phyloP scores from a whole-genome alignment of 92 coral and sea anemone species.

The Palythoa grandiflora region DNA sequence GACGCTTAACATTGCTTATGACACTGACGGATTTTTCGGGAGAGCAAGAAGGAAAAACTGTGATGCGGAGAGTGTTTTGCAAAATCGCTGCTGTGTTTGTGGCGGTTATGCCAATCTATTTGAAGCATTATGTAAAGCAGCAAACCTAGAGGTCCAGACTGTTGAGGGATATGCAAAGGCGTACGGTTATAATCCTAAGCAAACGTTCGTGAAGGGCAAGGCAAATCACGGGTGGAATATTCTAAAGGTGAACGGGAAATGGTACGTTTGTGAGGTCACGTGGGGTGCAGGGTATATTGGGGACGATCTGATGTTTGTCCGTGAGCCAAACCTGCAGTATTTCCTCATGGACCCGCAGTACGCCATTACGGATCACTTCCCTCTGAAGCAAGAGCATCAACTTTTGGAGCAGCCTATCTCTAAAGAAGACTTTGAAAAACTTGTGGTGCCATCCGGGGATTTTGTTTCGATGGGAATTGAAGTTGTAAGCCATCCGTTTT shows the following conservation, averaged over 20 bases:
- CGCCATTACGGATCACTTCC: slow-evolving; percentile 79
- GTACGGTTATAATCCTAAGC: slow-evolving; percentile 77
- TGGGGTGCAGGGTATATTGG: slow-evolving; percentile 84
- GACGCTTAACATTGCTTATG: slow-evolving; percentile 74
- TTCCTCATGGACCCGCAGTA: slow-evolving; percentile 76
- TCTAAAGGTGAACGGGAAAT: slow-evolving; percentile 68
- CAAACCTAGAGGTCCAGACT: slow-evolving; percentile 69
- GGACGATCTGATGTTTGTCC: slow-evolving; percentile 83
- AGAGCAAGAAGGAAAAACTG: slow-evolving; percentile 53
- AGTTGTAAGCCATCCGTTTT: slow-evolving; percentile 78
- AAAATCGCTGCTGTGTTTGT: slow-evolving; percentile 65
- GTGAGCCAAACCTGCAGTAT: slow-evolving; percentile 70
- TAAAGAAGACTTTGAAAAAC: slow-evolving; percentile 79
- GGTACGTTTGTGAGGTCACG: slow-evolving; percentile 83
- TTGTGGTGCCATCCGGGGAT: slow-evolving; percentile 75
- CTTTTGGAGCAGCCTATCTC: slow-evolving; percentile 69
- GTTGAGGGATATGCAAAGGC: slow-evolving; percentile 83
- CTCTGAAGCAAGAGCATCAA: slow-evolving; percentile 76
- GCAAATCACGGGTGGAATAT: slow-evolving; percentile 84
- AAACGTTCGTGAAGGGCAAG: slow-evolving; percentile 63
- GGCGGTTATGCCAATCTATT: slow-evolving; percentile 78
- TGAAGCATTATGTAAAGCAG: slow-evolving; percentile 75
- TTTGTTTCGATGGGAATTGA: slow-evolving; percentile 63
- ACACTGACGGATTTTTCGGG: slow-evolving; percentile 79
- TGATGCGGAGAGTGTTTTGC: slow-evolving; percentile 73